Conservation (phyloP, 2,888 invertebrate genomes). For the Exephanes ischioxanthus region DNA sequence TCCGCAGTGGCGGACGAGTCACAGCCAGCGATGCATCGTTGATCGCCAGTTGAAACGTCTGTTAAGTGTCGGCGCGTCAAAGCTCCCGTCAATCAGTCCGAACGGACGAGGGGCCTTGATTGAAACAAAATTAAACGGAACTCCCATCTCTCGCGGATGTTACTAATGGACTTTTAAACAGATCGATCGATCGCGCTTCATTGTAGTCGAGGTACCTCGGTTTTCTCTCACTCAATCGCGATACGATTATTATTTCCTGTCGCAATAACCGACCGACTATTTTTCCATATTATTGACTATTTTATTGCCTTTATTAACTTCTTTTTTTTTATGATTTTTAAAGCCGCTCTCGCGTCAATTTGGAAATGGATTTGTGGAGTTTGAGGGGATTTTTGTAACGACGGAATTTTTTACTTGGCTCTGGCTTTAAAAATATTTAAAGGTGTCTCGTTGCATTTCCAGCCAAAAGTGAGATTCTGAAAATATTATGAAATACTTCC, state of each 20-base stretch:
- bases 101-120: constrained; percentile 56
- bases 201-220: not conserved
- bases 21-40: not conserved
- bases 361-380: not conserved
- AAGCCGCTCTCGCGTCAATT: not conserved
- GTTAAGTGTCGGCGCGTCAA: constrained; percentile 47
- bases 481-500: too few relatives aligned
- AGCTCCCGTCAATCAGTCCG: constrained; percentile 53
- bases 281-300: constrained; percentile 42
- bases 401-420: not conserved
- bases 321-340: not conserved
- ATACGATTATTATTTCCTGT: constrained; percentile 40
- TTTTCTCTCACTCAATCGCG: not conserved
- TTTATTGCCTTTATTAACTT: constrained; percentile 10
- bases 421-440: not conserved
- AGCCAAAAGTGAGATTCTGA: too few relatives aligned
- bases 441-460: too few relatives aligned
- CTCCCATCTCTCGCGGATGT: constrained; percentile 32
- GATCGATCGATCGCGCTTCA: constrained; percentile 51
- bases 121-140: constrained; percentile 63
- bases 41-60: constrained; percentile 18
- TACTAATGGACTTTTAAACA: constrained; percentile 68
- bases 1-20: not conserved
- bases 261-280: not conserved
- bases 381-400: not conserved